Evolutionary conservation across 2,113 vertebrate genomes (phyloP).

Genomic region (Tautogolabrus adspersus): DNA sequence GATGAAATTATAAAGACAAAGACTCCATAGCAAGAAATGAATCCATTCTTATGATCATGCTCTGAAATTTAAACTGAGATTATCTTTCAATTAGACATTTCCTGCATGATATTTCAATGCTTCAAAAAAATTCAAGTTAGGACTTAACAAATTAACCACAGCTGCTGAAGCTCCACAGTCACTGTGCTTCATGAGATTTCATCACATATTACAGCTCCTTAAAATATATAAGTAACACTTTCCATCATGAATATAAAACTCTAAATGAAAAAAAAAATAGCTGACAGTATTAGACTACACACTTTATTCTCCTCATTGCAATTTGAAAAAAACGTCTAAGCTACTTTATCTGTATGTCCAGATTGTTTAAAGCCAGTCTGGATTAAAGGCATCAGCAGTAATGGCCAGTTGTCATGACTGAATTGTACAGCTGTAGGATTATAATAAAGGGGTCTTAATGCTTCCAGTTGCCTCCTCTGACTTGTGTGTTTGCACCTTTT

Average conservation of each 20-base stretch:
- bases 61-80: conserved; percentile 49
- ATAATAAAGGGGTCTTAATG: conserved; percentile 55
- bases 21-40: conserved; percentile 11
- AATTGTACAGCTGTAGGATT: conserved; percentile 64
- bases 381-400: conserved; percentile 69
- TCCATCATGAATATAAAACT: conserved; percentile 28
- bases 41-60: conserved; percentile 23
- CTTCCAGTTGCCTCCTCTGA: conserved; percentile 49
- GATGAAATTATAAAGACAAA: conserved; percentile 5
- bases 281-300: neutral
- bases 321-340: conserved; percentile 28
- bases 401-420: conserved; percentile 64
- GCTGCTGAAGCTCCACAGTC: conserved; percentile 19
- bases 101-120: conserved; percentile 28
- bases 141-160: conserved; percentile 1
- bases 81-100: conserved; percentile 51
- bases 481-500: conserved; percentile 51
- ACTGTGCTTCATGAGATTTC: conserved; percentile 15
- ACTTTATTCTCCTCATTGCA: neutral
- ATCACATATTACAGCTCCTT: conserved; percentile 39
- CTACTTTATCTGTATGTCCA: conserved; percentile 45
- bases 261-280: conserved; percentile 19
- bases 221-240: conserved; percentile 14
- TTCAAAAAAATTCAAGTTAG: conserved; percentile 37
- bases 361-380: conserved; percentile 69